Evolutionary conservation across 2,888 invertebrate species (phyloP).

Genomic region (Cancer borealis): DNA sequence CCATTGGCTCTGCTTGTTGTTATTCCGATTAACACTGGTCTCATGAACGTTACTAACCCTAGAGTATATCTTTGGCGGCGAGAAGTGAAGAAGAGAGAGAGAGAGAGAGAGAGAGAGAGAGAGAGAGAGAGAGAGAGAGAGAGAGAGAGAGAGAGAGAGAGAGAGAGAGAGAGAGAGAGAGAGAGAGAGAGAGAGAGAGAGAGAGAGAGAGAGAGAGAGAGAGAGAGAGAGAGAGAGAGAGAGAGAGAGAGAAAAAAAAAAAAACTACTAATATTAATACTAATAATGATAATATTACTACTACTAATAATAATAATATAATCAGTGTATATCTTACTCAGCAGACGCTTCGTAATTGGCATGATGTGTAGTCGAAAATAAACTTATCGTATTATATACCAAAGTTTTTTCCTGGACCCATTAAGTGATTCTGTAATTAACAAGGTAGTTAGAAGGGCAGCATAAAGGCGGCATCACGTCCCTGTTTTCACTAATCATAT

Average conservation of each 20-base stretch:
- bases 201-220: constrained; percentile 20
- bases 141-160: constrained; percentile 16
- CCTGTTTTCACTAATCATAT: neutral
- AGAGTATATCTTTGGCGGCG: neutral
- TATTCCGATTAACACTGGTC: too few species aligned
- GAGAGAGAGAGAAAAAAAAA: constrained; percentile 7
- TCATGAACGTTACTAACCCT: neutral
- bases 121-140: neutral
- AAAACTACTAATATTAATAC: neutral
- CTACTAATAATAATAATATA: neutral
- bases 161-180: constrained; percentile 12
- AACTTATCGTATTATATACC: neutral
- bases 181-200: constrained; percentile 8
- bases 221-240: constrained; percentile 20
- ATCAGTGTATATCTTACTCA: too few species aligned
- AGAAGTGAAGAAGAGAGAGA: neutral
- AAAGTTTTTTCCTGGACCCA: neutral
- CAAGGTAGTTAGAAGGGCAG: neutral
- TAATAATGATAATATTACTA: neutral
- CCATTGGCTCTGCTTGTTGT: too few species aligned
- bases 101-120: neutral
- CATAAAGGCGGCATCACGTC: too few species aligned
- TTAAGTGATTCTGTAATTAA: neutral
- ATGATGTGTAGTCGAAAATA: neutral
- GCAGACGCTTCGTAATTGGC: too few species aligned